phyloP scores from a whole-genome alignment of 2,888 invertebrate genomes.

The Synergus laeviventris region DNA sequence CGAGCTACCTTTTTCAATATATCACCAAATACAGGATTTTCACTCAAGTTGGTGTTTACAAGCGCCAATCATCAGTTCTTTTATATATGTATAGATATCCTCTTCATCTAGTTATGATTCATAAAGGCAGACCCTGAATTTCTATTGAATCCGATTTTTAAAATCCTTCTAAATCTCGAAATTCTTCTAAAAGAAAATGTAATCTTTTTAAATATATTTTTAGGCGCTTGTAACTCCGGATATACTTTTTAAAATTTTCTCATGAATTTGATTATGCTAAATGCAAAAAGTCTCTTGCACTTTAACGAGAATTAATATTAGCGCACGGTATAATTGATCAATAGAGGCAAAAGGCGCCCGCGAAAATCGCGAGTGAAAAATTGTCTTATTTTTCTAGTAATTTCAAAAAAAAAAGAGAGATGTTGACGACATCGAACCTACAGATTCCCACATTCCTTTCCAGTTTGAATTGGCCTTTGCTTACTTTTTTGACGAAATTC shows the following conservation, averaged over 20 bases:
- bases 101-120: not conserved
- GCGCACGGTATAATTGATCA: conserved; percentile 38
- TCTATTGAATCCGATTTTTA: not conserved
- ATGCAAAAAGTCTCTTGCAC: not conserved
- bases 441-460: conserved; percentile 42
- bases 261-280: not conserved
- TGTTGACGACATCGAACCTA: conserved; percentile 55
- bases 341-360: conserved; percentile 73
- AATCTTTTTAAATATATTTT: not conserved
- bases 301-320: not conserved
- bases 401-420: conserved; percentile 41
- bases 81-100: not conserved
- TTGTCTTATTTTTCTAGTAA: conserved; percentile 41
- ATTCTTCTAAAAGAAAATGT: not conserved
- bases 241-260: not conserved
- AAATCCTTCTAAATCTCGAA: not conserved
- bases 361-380: conserved; percentile 47
- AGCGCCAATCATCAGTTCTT: conserved; percentile 6
- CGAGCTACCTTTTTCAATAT: conserved; percentile 40
- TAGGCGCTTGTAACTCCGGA: not conserved
- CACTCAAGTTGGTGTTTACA: conserved; percentile 21
- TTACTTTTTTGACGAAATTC: not conserved
- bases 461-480: not conserved
- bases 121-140: not conserved
- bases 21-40: not conserved